Evolutionary conservation across 2,113 vertebrate species (phyloP).

Genomic region (Tylochromis polylepis): DNA sequence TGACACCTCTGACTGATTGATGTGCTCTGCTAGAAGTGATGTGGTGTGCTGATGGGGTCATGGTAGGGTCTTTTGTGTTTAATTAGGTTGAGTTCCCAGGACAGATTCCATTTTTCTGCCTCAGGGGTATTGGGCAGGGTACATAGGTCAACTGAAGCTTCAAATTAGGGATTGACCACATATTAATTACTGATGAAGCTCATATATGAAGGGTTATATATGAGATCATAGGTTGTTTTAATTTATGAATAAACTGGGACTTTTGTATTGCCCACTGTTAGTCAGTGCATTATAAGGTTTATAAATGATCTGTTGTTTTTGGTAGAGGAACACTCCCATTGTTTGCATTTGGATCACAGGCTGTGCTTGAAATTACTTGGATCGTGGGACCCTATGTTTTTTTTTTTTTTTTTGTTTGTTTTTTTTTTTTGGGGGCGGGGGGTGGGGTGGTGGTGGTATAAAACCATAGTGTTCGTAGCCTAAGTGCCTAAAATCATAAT

Average conservation of each 20-base stretch:
- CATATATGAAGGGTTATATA: background rate
- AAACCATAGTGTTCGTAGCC: background rate
- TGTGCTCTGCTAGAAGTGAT: background rate
- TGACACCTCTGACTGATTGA: constrained; percentile 5
- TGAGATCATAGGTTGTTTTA: background rate
- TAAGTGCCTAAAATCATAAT: background rate
- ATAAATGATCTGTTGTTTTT: background rate
- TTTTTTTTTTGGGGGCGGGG: too few relatives aligned
- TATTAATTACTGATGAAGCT: background rate
- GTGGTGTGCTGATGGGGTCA: background rate
- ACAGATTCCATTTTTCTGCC: background rate
- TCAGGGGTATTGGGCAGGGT: background rate
- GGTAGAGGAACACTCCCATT: background rate
- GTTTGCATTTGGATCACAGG: background rate
- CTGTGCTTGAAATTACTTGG: background rate
- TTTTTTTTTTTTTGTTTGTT: background rate
- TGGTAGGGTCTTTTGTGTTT: background rate
- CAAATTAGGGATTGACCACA: background rate
- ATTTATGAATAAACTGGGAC: background rate
- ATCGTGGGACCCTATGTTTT: background rate
- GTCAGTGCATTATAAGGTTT: background rate
- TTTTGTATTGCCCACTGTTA: background rate
- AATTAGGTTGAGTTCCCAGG: constrained; percentile 14
- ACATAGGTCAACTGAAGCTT: background rate
- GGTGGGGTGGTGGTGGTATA: too few relatives aligned